A percentile compares a stretch with the other conserved stretches of the same genome.
phyloP scores from a whole-genome alignment of 2,888 invertebrate genomes.

The Sycophila texana region DNA sequence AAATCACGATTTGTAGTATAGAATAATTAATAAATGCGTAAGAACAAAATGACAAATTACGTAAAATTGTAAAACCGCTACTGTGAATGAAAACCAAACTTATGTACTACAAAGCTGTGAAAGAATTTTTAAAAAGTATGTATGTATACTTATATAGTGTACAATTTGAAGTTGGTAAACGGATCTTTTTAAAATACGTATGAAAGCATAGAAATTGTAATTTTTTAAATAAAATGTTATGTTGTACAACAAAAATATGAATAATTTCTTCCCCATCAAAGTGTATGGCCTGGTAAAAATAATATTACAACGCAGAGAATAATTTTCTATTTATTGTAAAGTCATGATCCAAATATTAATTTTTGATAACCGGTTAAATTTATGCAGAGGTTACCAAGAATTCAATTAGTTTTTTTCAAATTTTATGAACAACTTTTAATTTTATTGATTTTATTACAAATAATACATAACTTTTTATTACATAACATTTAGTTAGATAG shows the following conservation, averaged over 20 bases:
- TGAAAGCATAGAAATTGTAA: slow-evolving; percentile 3
- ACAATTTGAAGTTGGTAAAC: background rate
- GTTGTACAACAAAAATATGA: background rate
- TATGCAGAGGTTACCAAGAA: no score
- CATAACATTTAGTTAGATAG: slow-evolving; percentile 14
- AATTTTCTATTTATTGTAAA: no score
- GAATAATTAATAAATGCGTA: slow-evolving; percentile 1
- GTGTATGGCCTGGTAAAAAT: background rate
- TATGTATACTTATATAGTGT: background rate
- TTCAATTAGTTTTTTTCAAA: slow-evolving; percentile 16
- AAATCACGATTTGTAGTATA: slow-evolving; percentile 26
- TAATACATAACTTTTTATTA: slow-evolving; percentile 19
- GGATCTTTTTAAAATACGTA: background rate
- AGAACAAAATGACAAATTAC: background rate
- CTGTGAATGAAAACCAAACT: slow-evolving; percentile 29
- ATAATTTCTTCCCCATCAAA: background rate
- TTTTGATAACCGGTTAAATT: no score
- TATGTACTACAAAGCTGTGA: slow-evolving; percentile 18
- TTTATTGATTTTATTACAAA: slow-evolving; percentile 32
- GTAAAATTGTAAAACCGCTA: slow-evolving; percentile 8
- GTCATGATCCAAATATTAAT: no score
- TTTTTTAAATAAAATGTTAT: slow-evolving; percentile 3
- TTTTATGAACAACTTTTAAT: slow-evolving; percentile 21
- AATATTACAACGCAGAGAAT: no score
- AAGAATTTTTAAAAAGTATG: slow-evolving; percentile 5